Conservation (phyloP, 1,140 invertebrate species). For the Drosophila rhopaloa region DNA sequence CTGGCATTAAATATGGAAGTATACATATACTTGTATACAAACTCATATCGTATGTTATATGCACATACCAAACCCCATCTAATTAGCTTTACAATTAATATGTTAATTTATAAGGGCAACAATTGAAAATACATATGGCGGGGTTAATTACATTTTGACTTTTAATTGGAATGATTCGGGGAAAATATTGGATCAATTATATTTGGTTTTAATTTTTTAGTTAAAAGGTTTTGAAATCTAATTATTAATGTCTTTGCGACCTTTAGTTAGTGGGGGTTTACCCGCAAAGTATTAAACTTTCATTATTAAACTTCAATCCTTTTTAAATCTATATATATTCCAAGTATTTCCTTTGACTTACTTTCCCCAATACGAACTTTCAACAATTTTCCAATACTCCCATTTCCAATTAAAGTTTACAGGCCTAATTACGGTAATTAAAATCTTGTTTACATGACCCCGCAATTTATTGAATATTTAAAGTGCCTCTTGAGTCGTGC, state of each 20-base stretch:
- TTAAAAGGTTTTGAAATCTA: neutral
- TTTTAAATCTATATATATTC: too few relatives aligned
- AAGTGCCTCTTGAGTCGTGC: constrained; percentile 1
- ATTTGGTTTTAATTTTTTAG: neutral
- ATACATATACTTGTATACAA: neutral
- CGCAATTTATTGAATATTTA: constrained; percentile 23
- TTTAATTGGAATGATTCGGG: neutral
- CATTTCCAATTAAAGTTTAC: constrained; percentile 6
- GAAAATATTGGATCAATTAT: neutral
- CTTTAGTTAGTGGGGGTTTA: too few relatives aligned
- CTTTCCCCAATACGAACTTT: neutral
- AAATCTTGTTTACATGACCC: constrained; percentile 20
- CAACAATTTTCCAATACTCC: neutral
- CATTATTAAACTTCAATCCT: neutral
- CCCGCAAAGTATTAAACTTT: too few relatives aligned
- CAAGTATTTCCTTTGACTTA: neutral
- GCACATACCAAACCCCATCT: neutral
- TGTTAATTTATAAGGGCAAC: constrained; percentile 15
- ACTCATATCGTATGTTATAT: constrained; percentile 10
- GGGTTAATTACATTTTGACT: constrained; percentile 28
- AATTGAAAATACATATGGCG: constrained; percentile 31
- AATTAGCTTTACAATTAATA: constrained; percentile 29
- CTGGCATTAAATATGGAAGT: constrained; percentile 8
- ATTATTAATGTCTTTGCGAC: neutral
- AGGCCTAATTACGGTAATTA: constrained; percentile 20